Evolutionary conservation across 2,888 invertebrate species (phyloP).

Genomic region (Trissonchulus sp.): DNA sequence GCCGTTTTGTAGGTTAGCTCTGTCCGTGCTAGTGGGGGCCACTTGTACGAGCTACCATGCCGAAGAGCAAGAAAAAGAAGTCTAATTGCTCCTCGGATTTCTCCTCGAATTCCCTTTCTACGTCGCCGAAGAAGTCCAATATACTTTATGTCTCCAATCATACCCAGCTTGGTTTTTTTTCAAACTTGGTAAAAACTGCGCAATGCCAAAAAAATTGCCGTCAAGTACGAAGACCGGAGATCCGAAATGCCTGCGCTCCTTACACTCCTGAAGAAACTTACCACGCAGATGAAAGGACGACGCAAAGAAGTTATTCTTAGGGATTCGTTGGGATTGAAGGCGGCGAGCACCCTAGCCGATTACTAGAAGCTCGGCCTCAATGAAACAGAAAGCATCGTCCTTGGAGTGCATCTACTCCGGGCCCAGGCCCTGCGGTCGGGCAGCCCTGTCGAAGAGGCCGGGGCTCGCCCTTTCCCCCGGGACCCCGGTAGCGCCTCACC

Average conservation of each 20-base stretch:
- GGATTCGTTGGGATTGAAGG: not conserved
- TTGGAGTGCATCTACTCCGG: slow-evolving; percentile 1
- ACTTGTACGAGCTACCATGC: too few species aligned
- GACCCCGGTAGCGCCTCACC: not conserved
- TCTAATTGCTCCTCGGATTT: too few species aligned
- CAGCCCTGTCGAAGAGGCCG: slow-evolving; percentile 7
- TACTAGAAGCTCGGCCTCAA: not conserved
- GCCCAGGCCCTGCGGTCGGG: not conserved
- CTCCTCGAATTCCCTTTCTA: too few species aligned
- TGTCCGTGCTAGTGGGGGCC: too few species aligned
- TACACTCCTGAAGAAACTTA: not conserved
- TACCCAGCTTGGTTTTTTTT: too few species aligned
- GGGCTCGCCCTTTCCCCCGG: not conserved
- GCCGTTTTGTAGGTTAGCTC: too few species aligned
- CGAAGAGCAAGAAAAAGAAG: too few species aligned
- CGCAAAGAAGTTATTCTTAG: not conserved
- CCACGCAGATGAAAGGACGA: not conserved
- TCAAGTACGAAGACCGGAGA: not conserved
- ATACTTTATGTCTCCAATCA: too few species aligned
- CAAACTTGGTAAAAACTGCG: too few species aligned
- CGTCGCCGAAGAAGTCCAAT: too few species aligned
- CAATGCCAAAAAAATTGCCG: too few species aligned
- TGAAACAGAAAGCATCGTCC: not conserved
- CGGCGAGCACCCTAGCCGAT: not conserved
- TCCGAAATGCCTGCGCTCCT: not conserved